phyloP scores from a whole-genome alignment of 2,797 vertebrate species.

The Pogonophryne albipinna region DNA sequence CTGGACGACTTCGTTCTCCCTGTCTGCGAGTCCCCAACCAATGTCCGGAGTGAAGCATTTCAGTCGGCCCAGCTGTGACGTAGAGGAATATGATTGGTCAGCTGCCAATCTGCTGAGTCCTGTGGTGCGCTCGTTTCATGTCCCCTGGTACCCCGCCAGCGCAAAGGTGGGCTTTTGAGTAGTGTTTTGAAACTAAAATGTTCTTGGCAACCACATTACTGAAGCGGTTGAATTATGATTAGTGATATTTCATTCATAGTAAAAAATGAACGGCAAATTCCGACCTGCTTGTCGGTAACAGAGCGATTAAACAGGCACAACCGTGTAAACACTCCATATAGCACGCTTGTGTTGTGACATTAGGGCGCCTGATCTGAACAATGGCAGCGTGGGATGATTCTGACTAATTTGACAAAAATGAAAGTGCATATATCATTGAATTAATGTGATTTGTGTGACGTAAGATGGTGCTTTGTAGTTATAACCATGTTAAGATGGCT shows the following conservation, averaged over 20 bases:
- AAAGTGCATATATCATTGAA: background rate
- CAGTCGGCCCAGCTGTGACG: slow-evolving; percentile 59
- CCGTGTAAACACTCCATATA: accelerated
- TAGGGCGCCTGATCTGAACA: background rate
- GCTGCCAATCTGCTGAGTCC: background rate
- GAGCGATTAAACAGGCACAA: background rate
- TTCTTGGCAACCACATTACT: background rate
- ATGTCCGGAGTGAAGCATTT: slow-evolving; percentile 50
- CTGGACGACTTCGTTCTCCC: slow-evolving; percentile 63
- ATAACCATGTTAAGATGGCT: no score
- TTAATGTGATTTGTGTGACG: accelerated
- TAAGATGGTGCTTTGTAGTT: background rate
- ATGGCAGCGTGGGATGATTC: background rate
- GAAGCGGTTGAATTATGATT: background rate
- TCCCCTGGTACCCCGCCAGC: accelerated
- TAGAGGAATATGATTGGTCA: slow-evolving; percentile 53
- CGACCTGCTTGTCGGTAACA: background rate
- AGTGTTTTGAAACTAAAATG: background rate
- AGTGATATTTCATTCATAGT: background rate
- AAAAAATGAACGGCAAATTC: background rate
- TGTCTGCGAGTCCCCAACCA: slow-evolving; percentile 49
- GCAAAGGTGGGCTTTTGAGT: accelerated
- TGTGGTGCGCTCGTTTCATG: slow-evolving; percentile 45
- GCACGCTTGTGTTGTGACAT: slow-evolving; percentile 12
- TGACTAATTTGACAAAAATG: background rate